phyloP scores from a whole-genome alignment of 2,888 invertebrate genomes.

The Rhingia campestris region DNA sequence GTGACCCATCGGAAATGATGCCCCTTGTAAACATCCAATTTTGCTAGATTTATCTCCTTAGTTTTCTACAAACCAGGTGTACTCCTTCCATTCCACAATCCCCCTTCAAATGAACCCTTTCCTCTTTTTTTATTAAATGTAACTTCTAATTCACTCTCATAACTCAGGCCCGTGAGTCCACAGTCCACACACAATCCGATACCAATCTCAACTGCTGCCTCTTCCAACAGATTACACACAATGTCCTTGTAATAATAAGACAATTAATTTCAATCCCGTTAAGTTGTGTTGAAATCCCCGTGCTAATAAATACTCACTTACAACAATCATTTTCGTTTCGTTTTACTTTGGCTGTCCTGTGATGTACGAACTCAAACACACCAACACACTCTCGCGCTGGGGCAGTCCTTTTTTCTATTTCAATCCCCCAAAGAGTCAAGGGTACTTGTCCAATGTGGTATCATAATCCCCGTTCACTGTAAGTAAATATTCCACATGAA shows the following conservation, averaged over 20 bases:
- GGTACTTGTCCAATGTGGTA: slow-evolving; percentile 61
- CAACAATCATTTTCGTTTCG: slow-evolving; percentile 64
- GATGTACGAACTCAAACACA: neutral
- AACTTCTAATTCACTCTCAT: slow-evolving; percentile 33
- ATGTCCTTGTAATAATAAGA: slow-evolving; percentile 56
- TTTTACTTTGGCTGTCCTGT: slow-evolving; percentile 27
- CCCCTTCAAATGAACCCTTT: too few species aligned
- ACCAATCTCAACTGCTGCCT: neutral
- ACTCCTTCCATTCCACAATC: too few species aligned
- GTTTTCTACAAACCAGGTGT: too few species aligned
- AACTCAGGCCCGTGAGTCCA: slow-evolving; percentile 39
- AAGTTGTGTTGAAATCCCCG: slow-evolving; percentile 73
- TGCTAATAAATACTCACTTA: slow-evolving; percentile 73
- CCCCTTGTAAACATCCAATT: too few species aligned
- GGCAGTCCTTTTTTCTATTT: slow-evolving; percentile 39
- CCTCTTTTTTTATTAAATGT: slow-evolving; percentile 2
- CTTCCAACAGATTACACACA: slow-evolving; percentile 32
- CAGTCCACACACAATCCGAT: slow-evolving; percentile 33
- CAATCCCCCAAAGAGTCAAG: slow-evolving; percentile 54
- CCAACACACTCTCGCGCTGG: neutral
- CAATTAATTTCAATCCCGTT: slow-evolving; percentile 71
- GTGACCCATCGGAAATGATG: too few species aligned
- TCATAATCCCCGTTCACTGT: slow-evolving; percentile 46
- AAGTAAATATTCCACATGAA: slow-evolving; percentile 40
- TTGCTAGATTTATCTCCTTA: too few species aligned